These are phyloP conservation scores for Helleia helle DNA, from an alignment of 2,888 invertebrate genomes.

Conservation along the genomic window DNA sequence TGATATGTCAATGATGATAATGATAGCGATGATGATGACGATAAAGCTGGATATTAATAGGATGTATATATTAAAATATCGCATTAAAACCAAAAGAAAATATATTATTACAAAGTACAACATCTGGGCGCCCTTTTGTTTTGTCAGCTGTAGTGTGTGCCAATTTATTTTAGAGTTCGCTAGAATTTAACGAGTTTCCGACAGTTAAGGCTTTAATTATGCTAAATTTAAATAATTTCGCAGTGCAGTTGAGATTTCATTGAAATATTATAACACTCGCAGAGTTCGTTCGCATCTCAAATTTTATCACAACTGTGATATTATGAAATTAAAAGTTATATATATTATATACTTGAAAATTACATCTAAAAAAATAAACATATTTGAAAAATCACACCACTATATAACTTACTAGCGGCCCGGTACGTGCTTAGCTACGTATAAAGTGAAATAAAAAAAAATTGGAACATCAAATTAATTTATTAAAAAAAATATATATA, in stretches of 20 bases:
- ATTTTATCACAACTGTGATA: no score
- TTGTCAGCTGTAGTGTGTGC: neutral
- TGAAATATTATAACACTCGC: neutral
- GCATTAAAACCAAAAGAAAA: no score
- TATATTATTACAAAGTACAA: neutral
- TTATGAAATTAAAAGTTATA: no score
- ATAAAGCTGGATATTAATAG: neutral
- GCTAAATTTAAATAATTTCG: constrained; percentile 3
- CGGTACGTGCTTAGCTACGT: no score
- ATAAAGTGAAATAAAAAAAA: no score
- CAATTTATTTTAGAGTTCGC: constrained; percentile 1
- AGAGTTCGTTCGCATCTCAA: no score
- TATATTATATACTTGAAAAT: no score
- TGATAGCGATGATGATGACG: neutral
- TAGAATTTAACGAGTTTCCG: neutral
- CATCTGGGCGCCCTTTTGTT: neutral
- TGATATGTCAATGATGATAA: neutral
- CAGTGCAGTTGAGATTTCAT: constrained; percentile 9
- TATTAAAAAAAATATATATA: no score
- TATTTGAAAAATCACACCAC: no score
- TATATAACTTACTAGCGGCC: no score
- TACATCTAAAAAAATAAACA: no score
- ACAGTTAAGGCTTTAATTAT: neutral
- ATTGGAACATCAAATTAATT: no score
- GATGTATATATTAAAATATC: neutral